These are phyloP conservation scores for Sminthopsis crassicaudata DNA, from an alignment of 2,113 vertebrate species.

Conservation along the genomic window DNA sequence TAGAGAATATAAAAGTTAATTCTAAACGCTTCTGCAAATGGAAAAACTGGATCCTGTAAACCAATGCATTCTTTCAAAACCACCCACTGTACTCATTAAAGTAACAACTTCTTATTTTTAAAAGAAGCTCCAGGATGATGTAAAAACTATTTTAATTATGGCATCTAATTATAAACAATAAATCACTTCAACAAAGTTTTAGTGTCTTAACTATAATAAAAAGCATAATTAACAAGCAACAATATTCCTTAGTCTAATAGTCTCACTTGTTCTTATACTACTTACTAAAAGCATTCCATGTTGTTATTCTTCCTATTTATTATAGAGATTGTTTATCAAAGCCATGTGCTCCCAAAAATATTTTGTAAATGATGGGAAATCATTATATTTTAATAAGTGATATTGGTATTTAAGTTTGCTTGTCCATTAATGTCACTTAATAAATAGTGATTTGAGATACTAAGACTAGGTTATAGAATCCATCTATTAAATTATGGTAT, in stretches of 20 bases:
- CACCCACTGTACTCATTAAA: conserved; percentile 35
- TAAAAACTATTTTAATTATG: conserved; percentile 59
- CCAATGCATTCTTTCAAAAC: conserved; percentile 27
- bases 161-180: conserved; percentile 71
- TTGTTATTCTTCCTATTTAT: neutral
- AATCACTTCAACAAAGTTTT: conserved; percentile 58
- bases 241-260: conserved; percentile 32
- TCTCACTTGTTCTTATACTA: neutral
- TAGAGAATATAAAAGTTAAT: conserved; percentile 55
- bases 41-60: conserved; percentile 47
- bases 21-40: conserved; percentile 16
- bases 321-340: neutral
- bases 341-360: neutral
- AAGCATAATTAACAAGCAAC: conserved; percentile 51
- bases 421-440: neutral
- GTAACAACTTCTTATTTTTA: conserved; percentile 6
- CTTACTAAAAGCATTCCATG: neutral
- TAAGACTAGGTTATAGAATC: neutral
- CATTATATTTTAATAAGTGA: rapidly evolving
- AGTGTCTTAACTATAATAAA: conserved; percentile 58
- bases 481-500: neutral
- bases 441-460: rapidly evolving
- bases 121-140: conserved; percentile 45
- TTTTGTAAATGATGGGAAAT: neutral
- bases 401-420: neutral